phyloP scores from a whole-genome alignment of 2,797 vertebrate genomes.

The Mus spretus region DNA sequence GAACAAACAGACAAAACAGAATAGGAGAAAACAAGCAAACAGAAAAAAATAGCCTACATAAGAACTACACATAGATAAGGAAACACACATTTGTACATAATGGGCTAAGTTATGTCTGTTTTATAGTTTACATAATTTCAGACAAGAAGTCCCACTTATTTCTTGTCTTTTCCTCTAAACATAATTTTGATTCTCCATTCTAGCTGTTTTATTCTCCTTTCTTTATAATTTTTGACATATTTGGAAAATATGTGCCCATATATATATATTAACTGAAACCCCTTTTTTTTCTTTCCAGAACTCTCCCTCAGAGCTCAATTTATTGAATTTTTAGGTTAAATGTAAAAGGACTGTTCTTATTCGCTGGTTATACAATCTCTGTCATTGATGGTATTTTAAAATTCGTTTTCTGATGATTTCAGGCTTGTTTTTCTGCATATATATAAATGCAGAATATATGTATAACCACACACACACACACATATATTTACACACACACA shows the following conservation, averaged over 20 bases:
- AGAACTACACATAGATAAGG: background rate
- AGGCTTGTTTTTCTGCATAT: background rate
- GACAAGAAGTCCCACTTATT: background rate
- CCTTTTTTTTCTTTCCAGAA: background rate
- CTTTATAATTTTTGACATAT: background rate
- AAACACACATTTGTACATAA: background rate
- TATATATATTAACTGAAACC: no score
- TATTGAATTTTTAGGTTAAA: background rate
- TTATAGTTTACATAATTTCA: background rate
- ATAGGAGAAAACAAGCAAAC: background rate
- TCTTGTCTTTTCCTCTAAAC: background rate
- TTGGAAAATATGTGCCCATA: background rate
- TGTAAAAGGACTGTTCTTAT: background rate
- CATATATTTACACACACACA: background rate
- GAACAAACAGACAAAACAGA: background rate
- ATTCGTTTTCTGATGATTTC: background rate
- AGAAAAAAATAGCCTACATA: background rate
- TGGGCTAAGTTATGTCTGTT: background rate
- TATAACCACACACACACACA: background rate
- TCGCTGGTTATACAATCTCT: background rate
- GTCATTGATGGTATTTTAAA: background rate
- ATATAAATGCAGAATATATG: no score
- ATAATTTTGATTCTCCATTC: background rate
- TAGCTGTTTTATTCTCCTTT: background rate
- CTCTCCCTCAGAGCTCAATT: background rate